A percentile compares a stretch with the other conserved stretches of the same genome.
Conservation (phyloP, 2,113 vertebrate genomes). For the Morone chrysops region DNA sequence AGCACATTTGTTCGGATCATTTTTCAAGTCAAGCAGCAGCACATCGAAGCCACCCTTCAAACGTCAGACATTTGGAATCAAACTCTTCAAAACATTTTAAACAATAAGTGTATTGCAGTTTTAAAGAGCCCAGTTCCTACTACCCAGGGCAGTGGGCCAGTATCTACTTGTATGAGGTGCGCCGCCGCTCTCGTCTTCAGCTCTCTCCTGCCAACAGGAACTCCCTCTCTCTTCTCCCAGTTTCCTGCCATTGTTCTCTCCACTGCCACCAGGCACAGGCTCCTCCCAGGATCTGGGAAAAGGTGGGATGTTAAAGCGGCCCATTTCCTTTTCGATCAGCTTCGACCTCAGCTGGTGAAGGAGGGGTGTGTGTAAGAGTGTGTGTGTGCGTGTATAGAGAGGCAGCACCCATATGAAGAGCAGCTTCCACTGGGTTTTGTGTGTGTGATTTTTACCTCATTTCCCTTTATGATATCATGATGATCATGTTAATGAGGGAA, state of each 20-base stretch:
- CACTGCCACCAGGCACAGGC: conserved; percentile 60
- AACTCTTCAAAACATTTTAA: conserved; percentile 49
- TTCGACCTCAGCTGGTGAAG: conserved; percentile 46
- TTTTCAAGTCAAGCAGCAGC: neutral
- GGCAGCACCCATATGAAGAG: neutral
- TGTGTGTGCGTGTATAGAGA: neutral
- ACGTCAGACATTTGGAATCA: conserved; percentile 27
- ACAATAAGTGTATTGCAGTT: conserved; percentile 50
- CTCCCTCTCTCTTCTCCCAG: conserved; percentile 79
- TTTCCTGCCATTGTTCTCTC: conserved; percentile 84
- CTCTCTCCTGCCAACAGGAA: conserved; percentile 77
- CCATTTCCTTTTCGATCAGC: conserved; percentile 70
- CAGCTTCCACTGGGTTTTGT: neutral
- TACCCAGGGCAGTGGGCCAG: conserved; percentile 37
- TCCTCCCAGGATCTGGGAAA: conserved; percentile 82
- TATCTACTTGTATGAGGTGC: conserved; percentile 51
- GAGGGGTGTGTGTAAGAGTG: neutral
- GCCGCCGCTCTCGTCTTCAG: conserved; percentile 58
- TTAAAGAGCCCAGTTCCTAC: conserved; percentile 63
- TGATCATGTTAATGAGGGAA: too few relatives aligned
- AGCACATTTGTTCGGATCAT: neutral
- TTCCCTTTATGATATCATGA: too few relatives aligned
- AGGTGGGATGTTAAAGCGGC: conserved; percentile 80
- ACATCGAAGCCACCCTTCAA: conserved; percentile 18
- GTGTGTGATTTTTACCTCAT: too few relatives aligned